Percentiles rank a stretch among this genome's conserved stretches.
phyloP scores from a whole-genome alignment of 2,888 invertebrate genomes.

The Ornithoptera alexandrae region DNA sequence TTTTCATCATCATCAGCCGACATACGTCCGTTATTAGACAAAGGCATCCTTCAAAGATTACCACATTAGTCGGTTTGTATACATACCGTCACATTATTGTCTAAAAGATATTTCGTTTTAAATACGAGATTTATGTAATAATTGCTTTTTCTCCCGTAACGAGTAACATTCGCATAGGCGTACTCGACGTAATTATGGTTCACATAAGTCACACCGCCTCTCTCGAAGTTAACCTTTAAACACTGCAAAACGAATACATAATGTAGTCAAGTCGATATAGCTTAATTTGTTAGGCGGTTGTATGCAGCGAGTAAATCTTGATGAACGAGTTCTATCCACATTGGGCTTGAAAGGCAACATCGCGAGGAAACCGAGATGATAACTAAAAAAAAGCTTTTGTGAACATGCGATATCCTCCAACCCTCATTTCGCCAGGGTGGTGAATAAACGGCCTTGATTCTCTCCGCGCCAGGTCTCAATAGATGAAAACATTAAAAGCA shows the following conservation, averaged over 20 bases:
- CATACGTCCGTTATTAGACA: no score
- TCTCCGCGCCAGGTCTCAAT: no score
- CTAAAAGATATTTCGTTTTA: background rate
- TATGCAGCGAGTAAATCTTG: no score
- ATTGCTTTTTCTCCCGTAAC: slow-evolving; percentile 39
- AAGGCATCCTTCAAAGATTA: no score
- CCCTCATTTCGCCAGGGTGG: background rate
- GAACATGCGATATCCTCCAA: no score
- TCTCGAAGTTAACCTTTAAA: slow-evolving; percentile 31
- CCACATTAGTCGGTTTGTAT: background rate
- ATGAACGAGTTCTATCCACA: no score
- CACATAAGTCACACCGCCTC: slow-evolving; percentile 31
- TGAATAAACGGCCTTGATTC: no score
- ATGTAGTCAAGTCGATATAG: no score
- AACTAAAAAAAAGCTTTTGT: no score
- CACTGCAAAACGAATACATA: background rate
- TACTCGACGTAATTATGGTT: slow-evolving; percentile 38
- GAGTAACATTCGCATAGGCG: slow-evolving; percentile 30
- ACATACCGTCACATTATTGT: background rate
- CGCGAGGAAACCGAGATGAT: no score
- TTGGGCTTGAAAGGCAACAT: no score
- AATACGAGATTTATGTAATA: slow-evolving; percentile 34
- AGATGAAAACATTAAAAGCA: background rate
- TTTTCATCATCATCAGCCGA: no score
- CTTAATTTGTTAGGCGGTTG: background rate